Evolutionary conservation across 2,888 invertebrate species (phyloP), one percentile per base, ranked within the genome.

Genomic region (Electrophaes corylata): DNA sequence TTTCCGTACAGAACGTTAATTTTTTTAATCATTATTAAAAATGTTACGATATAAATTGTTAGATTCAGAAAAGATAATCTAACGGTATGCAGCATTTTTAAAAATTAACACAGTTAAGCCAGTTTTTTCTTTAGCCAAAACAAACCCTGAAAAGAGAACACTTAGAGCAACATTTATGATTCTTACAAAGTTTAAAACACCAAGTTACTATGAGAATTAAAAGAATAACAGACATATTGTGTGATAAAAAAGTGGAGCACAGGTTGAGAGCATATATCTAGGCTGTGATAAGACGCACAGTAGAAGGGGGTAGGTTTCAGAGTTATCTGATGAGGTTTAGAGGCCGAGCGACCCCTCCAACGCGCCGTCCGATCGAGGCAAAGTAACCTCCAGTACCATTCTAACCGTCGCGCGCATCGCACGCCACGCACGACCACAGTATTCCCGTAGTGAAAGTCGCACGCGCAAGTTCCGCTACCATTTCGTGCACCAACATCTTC

Each of bases 401-500:
- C 78, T 69, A 70, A 79, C 75, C 85, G 86, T 78, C 84, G 87
- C 79, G 81, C 83, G 81, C 81, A 73, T 76, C 84, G 84, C 86
- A 86, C 89, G 89, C 79, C 62, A 71, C 76, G 74, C 71, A 72
- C 74, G 82, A 77, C 79, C 81, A 75, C 78, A 74, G 51, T 67
- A 67, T 67, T 60, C 60, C 70, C 76, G 73, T 79, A 89, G 90
- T 90, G 90, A 90, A 91, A 91, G 88, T 88, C 82, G 84, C 88
- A 86, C 82, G 84, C 85, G 83, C 84, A 84, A 77, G 80, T 85
- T 81, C 81, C 83, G 85, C 83, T 81, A 81, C 79, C 73, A 83
- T 84, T 85, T 85, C 84, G 88, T 86, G 82, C 77, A 78, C 75
- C 83, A 76, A 79, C 83, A 78, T 88, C 86, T 88, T 88, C 88